Base-by-base conservation (phyloP, 2,888 invertebrate species). In the Metalampra italica region DNA sequence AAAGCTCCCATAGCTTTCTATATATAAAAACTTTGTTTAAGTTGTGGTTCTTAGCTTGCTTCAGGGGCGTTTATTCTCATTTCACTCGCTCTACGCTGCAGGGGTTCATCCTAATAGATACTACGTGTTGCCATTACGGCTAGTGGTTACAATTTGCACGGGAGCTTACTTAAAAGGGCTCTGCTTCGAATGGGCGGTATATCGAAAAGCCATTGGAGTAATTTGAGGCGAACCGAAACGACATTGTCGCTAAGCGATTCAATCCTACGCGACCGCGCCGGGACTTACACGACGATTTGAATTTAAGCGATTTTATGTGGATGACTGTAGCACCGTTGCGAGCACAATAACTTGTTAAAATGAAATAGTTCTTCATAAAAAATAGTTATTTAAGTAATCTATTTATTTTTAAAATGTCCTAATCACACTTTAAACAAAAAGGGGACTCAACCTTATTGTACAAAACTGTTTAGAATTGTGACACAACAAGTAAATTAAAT, bases 161-260 rank as follows among this genome's bases (percentile, higher is more conserved):
- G 59, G 29, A 57, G 62, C 57, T 66, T 68, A 72, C 67, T 73
- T 74, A 75, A 78, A 78, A 76, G 76, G 76, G 72, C 66, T 70
- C 64, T 53, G 61, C 64, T 57, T 66, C 58, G 68, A 79, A 79
- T 75, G 72, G 71, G 73, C 68, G 78, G 76, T 83, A 74, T 82
- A 84, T 86, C 76, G 84, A 78, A 79, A 82, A 81, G 71, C 78
- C 75, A 82, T 84, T 79, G 68, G 62, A 68, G 84, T 85, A 82
- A 85, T 85, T 85, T 83, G 83, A 78, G 84, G 84, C 68, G 70
- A 76, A 71, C 78, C 78, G 71, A 75, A 76, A 73, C 75, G 78
- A 81, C 77, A 78, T 78, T 78, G 78, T 76, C 82, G 76, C 78
- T 78, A 78, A 82, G 76, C 81, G 82, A 78, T 85, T 83, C 82